These are phyloP conservation scores for Chaetorhynchus papuensis DNA, from an alignment of 2,113 vertebrate genomes.

Conservation along the genomic window DNA sequence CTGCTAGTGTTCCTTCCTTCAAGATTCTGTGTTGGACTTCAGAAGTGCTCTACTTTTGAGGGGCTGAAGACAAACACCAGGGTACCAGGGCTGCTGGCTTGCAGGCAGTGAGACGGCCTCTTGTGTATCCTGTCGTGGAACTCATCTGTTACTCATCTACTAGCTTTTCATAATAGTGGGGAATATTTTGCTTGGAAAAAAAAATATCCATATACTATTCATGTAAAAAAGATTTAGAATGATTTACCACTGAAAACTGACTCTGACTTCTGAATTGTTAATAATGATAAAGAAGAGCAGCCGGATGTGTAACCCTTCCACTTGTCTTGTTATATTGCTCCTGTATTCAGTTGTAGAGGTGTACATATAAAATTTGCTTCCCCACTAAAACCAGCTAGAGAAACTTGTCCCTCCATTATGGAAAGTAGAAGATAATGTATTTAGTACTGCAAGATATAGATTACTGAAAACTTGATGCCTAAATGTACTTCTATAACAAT, in stretches of 20 bases:
- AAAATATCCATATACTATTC: neutral
- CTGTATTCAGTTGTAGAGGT: neutral
- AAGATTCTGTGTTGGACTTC: neutral
- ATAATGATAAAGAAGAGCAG: neutral
- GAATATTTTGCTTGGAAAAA: neutral
- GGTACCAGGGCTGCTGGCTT: neutral
- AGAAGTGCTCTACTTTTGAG: neutral
- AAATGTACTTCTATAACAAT: neutral
- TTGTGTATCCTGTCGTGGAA: neutral
- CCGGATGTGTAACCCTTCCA: neutral
- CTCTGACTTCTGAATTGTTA: neutral
- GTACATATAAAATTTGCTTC: neutral
- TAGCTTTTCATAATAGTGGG: neutral
- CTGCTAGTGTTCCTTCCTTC: neutral
- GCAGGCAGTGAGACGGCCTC: neutral
- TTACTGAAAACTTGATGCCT: neutral
- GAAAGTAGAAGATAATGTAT: neutral
- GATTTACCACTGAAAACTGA: neutral
- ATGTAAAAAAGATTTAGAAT: neutral
- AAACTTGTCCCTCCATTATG: neutral
- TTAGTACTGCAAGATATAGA: neutral
- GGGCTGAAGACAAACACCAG: neutral
- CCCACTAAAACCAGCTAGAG: neutral
- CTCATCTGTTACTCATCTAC: neutral
- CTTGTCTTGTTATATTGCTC: neutral